Evolutionary conservation across 1,140 invertebrate genomes (phyloP), one percentile per base, ranked within the genome.

Genomic region (Chionoecetes opilio): DNA sequence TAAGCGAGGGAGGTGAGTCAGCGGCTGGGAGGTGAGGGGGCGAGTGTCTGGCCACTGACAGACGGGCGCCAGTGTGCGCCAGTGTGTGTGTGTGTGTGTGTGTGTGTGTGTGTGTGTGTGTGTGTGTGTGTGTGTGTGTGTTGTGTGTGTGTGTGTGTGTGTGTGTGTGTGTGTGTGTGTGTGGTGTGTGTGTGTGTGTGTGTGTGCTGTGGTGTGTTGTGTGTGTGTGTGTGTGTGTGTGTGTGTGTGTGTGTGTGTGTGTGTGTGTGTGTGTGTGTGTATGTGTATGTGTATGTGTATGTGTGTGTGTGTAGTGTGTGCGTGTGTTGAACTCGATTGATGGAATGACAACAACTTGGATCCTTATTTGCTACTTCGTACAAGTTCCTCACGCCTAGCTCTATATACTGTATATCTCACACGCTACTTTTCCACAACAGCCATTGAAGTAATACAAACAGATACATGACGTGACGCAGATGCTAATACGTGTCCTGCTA

Each of bases 111-210:
- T 75, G 63, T 11, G 9, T 88, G 17, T 35, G 17, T 88, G 35
- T 63, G 26, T 82, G 46, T 91, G n/a, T 6, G n/a, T 34, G 8
- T 53, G 46, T 17, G 11, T 8, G 35, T 88, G 11, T 41, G 17
- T 88, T 91, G 35, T 82, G 46, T 91, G 6, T n/a, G 29, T 82
- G 29, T 34, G 35, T 91, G 46, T 91, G 29, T 34, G n/a, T 91
- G n/a, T 75, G 35, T 88, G 35, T 88, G 35, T 88, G 35, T 88
- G 35, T 88, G 35, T 88, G 35, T 88, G 34, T 88, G 8, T 88
- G 34, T 88, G 34, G 86, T 88, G 86, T 88, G 86, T 88, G 86
- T 88, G 86, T 88, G 86, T 88, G 86, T 88, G 86, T 38, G 86
- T 38, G 86, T 88, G 32, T 34, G 35, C 9, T n/a, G n/a, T n/a